phyloP scores from a whole-genome alignment of 2,797 vertebrate species.

The Parauchenoglanis punctatus region DNA sequence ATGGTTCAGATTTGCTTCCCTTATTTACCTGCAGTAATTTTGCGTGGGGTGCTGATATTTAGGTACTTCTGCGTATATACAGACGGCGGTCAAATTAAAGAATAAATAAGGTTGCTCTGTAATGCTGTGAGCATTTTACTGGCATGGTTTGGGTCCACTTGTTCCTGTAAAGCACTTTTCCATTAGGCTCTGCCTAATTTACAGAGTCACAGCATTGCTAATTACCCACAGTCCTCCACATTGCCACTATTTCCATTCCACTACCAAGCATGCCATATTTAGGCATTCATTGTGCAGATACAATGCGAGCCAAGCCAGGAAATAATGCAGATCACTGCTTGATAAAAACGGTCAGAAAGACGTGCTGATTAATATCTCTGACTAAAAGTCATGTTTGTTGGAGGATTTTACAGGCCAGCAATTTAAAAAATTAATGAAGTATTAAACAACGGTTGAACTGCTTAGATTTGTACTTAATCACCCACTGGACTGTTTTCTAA shows the following conservation, averaged over 20 bases:
- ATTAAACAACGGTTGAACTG: background rate
- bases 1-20: background rate
- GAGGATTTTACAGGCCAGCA: background rate
- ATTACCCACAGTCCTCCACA: background rate
- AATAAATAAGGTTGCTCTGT: background rate
- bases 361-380: background rate
- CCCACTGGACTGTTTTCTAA: background rate
- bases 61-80: background rate
- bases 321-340: background rate
- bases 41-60: background rate
- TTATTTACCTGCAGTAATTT: background rate
- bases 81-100: background rate
- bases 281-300: background rate
- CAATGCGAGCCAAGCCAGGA: background rate
- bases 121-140: background rate
- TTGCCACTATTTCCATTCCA: background rate
- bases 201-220: background rate
- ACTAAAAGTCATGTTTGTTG: background rate
- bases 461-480: background rate
- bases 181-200: background rate
- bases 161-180: background rate
- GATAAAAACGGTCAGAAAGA: background rate
- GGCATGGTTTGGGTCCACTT: background rate
- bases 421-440: background rate
- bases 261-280: background rate